Evolutionary conservation across 2,113 vertebrate genomes (phyloP), one percentile per base, ranked within the genome.

Genomic region (Noctilio leporinus): DNA sequence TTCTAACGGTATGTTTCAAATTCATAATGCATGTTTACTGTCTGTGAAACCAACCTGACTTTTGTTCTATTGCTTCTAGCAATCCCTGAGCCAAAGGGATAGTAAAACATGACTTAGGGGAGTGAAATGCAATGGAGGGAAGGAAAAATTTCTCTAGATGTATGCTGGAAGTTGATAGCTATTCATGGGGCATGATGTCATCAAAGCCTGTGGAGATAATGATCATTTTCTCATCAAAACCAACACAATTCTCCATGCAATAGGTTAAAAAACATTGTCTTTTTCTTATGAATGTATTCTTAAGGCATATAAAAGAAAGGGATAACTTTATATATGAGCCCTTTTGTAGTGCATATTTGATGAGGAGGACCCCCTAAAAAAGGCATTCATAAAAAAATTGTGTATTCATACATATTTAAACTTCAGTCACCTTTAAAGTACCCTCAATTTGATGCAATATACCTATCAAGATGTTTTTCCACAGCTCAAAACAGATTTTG

Each of bases 1-100:
- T 76, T 94, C 94, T 69, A 45, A 69, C 33, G 72, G n/a, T 75
- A 73, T 80, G 45, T 95, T 94, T 95, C 62, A 96, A 70, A 95
- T 94, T 92, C 73, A 86, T 95, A 97, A 93, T 35, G 0, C 35
- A 40, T 89, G 51, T 88, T 86, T 95, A 93, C 69, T 93, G 16
- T 86, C 93, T 95, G 22, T 94, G 86, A 97, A 47, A 91, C 1
- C 69, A 77, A 3, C 59, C 55, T 92, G 89, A 59, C 77, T 83
- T 94, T 43, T 20, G 78, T 35, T 89, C 94, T 85, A 38, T 9
- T 85, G 57, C 53, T 1, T 86, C n/a, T 53, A 2, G 92, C 70
- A 73, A 33, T 87, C 49, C 53, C 12, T 93, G 72, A 43, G 30
- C 82, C 92, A 86, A 49, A 24, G 49, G 40, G 70, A 85, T 70